Conservation (phyloP, 2,113 vertebrate genomes). For the Ammodytes dubius region DNA sequence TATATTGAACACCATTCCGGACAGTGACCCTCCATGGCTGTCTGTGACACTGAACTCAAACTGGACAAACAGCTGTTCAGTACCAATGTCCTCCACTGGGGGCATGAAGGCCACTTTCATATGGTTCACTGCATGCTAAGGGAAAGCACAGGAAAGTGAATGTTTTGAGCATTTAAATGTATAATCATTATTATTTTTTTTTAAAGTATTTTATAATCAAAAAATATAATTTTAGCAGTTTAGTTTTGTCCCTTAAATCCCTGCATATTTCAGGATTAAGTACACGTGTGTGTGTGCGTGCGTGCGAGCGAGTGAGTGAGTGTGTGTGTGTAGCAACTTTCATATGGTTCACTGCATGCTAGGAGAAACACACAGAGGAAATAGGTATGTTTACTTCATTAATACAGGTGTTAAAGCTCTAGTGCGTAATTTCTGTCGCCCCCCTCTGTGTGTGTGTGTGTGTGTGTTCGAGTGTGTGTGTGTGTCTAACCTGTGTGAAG, state of each 20-base stretch:
- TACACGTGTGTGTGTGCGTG: background rate
- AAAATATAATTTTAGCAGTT: no score
- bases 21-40: conserved; percentile 81
- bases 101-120: conserved; percentile 89
- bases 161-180: background rate
- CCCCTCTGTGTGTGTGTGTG: no score
- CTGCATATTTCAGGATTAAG: background rate
- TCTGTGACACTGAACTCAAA: conserved; percentile 87
- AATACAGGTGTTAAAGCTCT: no score
- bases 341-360: conserved; percentile 86
- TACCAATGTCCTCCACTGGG: conserved; percentile 84
- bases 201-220: background rate
- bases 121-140: conserved; percentile 85
- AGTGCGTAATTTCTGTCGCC: no score
- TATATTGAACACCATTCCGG: conserved; percentile 83
- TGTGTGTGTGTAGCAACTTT: conserved; percentile 78
- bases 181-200: background rate
- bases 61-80: conserved; percentile 79
- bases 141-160: background rate
- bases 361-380: conserved; percentile 3
- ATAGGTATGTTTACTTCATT: no score
- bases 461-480: no score
- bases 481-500: conserved; percentile 85
- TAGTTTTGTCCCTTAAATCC: no score
- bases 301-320: no score